Base-by-base conservation (phyloP, 2,113 vertebrate genomes). In the Cochlearius cochlearius region DNA sequence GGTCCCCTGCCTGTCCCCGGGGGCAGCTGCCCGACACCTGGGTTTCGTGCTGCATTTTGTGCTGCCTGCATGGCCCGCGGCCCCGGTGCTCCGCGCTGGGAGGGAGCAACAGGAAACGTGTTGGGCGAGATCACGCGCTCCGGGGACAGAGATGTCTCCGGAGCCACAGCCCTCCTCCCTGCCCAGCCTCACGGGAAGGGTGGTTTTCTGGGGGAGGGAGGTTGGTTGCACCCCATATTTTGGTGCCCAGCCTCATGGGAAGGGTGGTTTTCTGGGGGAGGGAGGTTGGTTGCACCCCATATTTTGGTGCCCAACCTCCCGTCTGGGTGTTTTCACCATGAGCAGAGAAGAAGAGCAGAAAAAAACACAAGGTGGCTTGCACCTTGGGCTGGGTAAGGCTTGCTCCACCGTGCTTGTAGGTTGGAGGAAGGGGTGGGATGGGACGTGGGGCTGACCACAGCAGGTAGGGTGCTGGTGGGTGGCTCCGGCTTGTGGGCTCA, bases 381-480 rank as follows among this genome's bases (percentile, higher is more conserved):
- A 7, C 34, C 69, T 30, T 29, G 79, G 59, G 79, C 63, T 26
- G 90, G 84, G 80, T 76, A 38, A 86, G 74, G 20, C 47, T 68
- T 39, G 53, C 53, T 80, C 7, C 49, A 29, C 34, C 0, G 5
- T 3, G 49, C 67, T 15, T 2, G 0, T 18, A 22, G 90, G 4
- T 8, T 9, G 47, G 22, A 79, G 56, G 62, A 62, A 43, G 30
- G 36, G 55, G 38, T 64, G 86, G 39, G 53, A 2, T 62, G 29
- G 71, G 50, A 13, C 23, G 0, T 0, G 1, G 53, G n/a, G n/a
- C 64, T 34, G 53, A 20, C n/a, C 1, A 4, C 7, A 6, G 52
- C 39, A 66, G 23, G 50, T 29, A 25, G 43, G 19, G 15, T 38
- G 27, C 30, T 4, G 0, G 1, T 15, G 63, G 22, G 21, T 72